These are phyloP conservation scores for Nesospiza acunhae DNA, from an alignment of 2,113 vertebrate genomes.

Conservation along the genomic window DNA sequence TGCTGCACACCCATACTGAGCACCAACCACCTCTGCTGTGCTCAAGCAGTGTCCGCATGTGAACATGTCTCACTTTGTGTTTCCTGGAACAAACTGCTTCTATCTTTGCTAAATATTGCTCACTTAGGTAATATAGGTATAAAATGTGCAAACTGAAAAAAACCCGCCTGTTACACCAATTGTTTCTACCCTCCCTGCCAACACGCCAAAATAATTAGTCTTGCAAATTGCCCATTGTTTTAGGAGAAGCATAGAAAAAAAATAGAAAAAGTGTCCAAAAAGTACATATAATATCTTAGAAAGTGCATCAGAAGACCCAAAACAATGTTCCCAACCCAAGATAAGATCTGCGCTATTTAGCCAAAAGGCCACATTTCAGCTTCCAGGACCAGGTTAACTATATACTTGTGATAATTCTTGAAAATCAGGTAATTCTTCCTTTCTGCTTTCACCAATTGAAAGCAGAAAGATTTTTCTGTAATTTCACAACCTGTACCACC, in stretches of 20 bases:
- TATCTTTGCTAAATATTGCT: background rate
- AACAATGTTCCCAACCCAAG: background rate
- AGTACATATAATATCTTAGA: background rate
- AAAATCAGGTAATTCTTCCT: background rate
- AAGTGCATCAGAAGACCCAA: background rate
- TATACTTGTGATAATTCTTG: background rate
- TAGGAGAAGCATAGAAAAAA: background rate
- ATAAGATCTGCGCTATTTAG: background rate
- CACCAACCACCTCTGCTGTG: accelerated
- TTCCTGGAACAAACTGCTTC: background rate
- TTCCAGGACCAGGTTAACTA: background rate
- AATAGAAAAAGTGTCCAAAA: accelerated
- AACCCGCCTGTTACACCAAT: accelerated
- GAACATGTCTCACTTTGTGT: background rate
- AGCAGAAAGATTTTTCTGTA: background rate
- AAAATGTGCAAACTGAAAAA: background rate
- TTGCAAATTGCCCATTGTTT: background rate
- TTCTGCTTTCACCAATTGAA: background rate
- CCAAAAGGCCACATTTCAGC: background rate
- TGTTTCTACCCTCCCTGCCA: background rate
- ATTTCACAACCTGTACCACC: background rate
- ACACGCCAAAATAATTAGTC: background rate
- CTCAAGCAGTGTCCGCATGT: accelerated
- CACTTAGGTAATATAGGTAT: too few relatives aligned
- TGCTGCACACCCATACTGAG: accelerated